phyloP scores from a whole-genome alignment of 2,888 invertebrate genomes.

The Argyresthia goedartella region DNA sequence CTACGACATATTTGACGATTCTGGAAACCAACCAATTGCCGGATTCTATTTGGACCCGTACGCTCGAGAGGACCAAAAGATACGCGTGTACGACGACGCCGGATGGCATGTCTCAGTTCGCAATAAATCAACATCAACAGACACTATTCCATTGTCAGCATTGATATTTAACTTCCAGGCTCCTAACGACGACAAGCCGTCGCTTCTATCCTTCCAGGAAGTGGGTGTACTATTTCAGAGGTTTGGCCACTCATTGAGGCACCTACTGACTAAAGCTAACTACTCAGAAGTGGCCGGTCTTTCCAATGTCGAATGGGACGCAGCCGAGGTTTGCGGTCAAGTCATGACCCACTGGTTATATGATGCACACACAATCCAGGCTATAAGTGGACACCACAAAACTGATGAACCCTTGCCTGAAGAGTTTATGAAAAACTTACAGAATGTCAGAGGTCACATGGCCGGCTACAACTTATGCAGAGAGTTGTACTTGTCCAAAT shows the following conservation, averaged over 20 bases:
- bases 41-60: conserved; percentile 91
- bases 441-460: conserved; percentile 78
- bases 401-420: conserved; percentile 79
- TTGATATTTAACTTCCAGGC: conserved; percentile 87
- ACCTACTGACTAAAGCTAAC: conserved; percentile 84
- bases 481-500: conserved; percentile 83
- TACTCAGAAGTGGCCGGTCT: conserved; percentile 89
- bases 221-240: conserved; percentile 82
- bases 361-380: conserved; percentile 69
- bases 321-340: conserved; percentile 84
- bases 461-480: conserved; percentile 83
- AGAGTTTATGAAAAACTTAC: conserved; percentile 74
- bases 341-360: conserved; percentile 87
- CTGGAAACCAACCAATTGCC: conserved; percentile 75
- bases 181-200: conserved; percentile 73
- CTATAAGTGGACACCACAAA: conserved; percentile 81
- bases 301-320: conserved; percentile 94
- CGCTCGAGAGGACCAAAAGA: conserved; percentile 75
- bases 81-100: conserved; percentile 68
- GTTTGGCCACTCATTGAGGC: conserved; percentile 91
- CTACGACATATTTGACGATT: conserved; percentile 82
- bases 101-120: conserved; percentile 87
- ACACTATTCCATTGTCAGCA: conserved; percentile 81
- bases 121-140: conserved; percentile 75
- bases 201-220: conserved; percentile 81